Evolutionary conservation across 2,888 invertebrate genomes (phyloP).

Genomic region (Prionchulus punctatus): DNA sequence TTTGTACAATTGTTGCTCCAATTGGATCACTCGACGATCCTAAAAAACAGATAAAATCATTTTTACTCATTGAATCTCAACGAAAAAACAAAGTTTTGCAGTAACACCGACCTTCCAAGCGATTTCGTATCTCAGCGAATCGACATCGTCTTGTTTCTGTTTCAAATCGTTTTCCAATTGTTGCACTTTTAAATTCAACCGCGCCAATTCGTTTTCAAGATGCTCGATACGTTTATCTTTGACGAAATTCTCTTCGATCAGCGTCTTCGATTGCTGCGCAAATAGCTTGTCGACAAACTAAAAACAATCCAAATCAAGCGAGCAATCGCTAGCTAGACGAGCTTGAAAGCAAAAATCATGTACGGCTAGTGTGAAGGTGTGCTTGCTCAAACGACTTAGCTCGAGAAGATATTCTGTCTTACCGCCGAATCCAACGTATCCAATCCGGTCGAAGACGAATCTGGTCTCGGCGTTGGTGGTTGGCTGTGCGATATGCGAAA

Average conservation of each 20-base stretch:
- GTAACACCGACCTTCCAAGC: too few species aligned
- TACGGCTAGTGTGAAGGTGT: slow-evolving; percentile 30
- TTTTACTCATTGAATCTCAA: too few species aligned
- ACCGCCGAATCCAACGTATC: too few species aligned
- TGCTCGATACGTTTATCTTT: slow-evolving; percentile 33
- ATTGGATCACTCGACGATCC: not conserved
- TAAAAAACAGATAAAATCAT: too few species aligned
- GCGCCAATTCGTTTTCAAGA: slow-evolving; percentile 28
- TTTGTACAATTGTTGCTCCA: not conserved
- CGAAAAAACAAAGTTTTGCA: too few species aligned
- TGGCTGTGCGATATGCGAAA: slow-evolving; percentile 6
- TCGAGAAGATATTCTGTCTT: too few species aligned
- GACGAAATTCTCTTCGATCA: slow-evolving; percentile 24
- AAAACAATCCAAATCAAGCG: too few species aligned
- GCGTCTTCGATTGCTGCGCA: slow-evolving; percentile 29
- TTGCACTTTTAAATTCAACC: slow-evolving; percentile 1
- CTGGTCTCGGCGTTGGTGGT: not conserved
- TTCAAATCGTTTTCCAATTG: slow-evolving; percentile 1
- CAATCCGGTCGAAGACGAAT: too few species aligned
- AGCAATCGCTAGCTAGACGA: too few species aligned
- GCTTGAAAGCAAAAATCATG: too few species aligned
- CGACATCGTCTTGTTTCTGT: slow-evolving; percentile 9
- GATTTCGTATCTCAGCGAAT: slow-evolving; percentile 17
- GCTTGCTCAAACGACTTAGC: too few species aligned
- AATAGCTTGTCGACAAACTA: slow-evolving; percentile 31